These are phyloP conservation scores for Zoanthus sociatus DNA, from an alignment of 92 coral and sea anemone genomes.

Conservation along the genomic window DNA sequence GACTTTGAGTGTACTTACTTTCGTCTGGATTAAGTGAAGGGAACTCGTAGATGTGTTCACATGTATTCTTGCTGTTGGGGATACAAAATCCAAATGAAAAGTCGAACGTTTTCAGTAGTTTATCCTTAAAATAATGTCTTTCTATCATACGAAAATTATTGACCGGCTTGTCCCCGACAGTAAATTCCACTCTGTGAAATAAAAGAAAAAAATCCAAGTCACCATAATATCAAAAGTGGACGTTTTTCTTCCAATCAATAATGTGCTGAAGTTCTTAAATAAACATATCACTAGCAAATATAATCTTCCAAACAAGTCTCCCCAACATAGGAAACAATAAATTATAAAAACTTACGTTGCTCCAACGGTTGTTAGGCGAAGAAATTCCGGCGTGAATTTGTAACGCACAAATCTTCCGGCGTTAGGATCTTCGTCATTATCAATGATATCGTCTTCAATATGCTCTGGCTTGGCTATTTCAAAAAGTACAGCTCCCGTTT, in stretches of 20 bases:
- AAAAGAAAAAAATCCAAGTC: neutral
- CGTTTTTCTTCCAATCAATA: neutral
- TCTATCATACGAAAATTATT: conserved; percentile 97
- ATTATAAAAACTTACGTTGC: conserved; percentile 89
- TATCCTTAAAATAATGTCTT: conserved; percentile 89
- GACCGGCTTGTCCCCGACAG: conserved; percentile 95
- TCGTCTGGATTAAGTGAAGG: conserved; percentile 88
- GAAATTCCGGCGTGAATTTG: conserved; percentile 94
- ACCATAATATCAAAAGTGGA: neutral
- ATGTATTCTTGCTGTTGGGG: conserved; percentile 99
- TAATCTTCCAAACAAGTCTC: neutral
- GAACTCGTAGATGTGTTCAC: conserved; percentile 99
- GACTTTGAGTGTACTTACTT: conserved; percentile 64
- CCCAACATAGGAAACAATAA: neutral
- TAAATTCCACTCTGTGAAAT: conserved; percentile 88
- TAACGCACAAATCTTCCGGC: conserved; percentile 99
- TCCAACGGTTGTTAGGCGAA: conserved; percentile 90
- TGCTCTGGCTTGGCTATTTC: conserved; percentile 99
- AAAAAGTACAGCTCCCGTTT: conserved; percentile 84
- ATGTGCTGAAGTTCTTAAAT: conserved; percentile 14
- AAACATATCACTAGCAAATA: conserved; percentile 4
- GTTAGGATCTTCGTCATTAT: conserved; percentile 96
- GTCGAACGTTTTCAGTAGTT: conserved; percentile 93
- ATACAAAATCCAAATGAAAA: conserved; percentile 98
- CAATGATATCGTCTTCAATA: conserved; percentile 81